Evolutionary conservation across 2,888 invertebrate species (phyloP).

Genomic region (Unio pictorum): DNA sequence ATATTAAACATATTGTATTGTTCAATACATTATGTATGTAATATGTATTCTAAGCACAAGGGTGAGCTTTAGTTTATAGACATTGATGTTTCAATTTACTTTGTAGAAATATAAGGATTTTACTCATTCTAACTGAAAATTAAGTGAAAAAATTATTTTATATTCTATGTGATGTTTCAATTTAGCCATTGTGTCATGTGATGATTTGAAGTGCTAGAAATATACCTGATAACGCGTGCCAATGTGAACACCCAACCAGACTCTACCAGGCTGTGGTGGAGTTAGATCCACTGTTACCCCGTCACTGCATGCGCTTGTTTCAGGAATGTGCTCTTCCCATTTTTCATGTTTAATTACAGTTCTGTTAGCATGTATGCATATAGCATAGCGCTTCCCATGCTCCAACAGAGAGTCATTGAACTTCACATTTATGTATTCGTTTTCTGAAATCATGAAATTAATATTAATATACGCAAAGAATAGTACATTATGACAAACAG

Average conservation of each 20-base stretch:
- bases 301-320: constrained; percentile 14
- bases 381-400: constrained; percentile 14
- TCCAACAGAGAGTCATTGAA: constrained; percentile 5
- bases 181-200: no score
- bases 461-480: no score
- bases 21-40: no score
- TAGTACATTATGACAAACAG: no score
- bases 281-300: constrained; percentile 13
- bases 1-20: no score
- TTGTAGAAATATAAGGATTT: neutral
- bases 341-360: constrained; percentile 7
- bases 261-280: constrained; percentile 9
- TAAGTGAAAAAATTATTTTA: no score
- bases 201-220: neutral
- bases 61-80: no score
- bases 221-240: constrained; percentile 11
- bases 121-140: neutral
- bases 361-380: constrained; percentile 10
- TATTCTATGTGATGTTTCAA: no score
- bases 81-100: neutral
- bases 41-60: no score
- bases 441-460: constrained; percentile 3
- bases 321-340: constrained; percentile 5
- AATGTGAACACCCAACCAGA: constrained; percentile 15
- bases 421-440: constrained; percentile 11